phyloP scores from a whole-genome alignment of 2,888 invertebrate species.

The Sacculina carcini region DNA sequence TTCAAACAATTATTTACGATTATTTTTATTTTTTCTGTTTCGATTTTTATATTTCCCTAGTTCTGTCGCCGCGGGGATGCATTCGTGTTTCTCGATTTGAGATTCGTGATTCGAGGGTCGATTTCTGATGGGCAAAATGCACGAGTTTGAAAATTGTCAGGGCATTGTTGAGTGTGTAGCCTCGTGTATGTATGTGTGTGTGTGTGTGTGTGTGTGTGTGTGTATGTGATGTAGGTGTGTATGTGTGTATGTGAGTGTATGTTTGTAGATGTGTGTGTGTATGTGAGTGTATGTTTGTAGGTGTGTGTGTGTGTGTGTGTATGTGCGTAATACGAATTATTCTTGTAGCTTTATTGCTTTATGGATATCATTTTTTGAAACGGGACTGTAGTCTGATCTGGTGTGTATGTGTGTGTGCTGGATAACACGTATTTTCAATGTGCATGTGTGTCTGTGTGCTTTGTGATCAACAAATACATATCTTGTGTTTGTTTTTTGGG shows the following conservation, averaged over 20 bases:
- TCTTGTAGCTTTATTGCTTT: background rate
- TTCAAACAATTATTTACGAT: no score
- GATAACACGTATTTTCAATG: background rate
- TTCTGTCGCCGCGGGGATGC: no score
- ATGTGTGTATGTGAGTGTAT: no score
- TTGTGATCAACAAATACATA: conserved; percentile 3
- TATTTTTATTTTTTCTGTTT: no score
- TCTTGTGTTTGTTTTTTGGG: no score
- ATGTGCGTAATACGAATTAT: background rate
- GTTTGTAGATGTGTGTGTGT: no score
- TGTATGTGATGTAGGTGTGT: no score
- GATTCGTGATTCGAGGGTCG: background rate
- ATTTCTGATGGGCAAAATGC: background rate
- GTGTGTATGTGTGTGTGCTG: background rate
- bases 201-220: background rate
- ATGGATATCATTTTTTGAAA: background rate
- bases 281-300: no score
- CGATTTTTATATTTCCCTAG: no score
- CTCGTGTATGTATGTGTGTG: background rate
- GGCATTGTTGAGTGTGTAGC: background rate
- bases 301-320: no score
- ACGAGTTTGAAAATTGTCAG: background rate
- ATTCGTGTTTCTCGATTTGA: background rate
- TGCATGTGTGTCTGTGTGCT: background rate
- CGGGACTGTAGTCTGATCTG: background rate